Evolutionary conservation across 2,797 vertebrate species (phyloP), one percentile per base, ranked within the genome.

Genomic region (Chromis chromis): DNA sequence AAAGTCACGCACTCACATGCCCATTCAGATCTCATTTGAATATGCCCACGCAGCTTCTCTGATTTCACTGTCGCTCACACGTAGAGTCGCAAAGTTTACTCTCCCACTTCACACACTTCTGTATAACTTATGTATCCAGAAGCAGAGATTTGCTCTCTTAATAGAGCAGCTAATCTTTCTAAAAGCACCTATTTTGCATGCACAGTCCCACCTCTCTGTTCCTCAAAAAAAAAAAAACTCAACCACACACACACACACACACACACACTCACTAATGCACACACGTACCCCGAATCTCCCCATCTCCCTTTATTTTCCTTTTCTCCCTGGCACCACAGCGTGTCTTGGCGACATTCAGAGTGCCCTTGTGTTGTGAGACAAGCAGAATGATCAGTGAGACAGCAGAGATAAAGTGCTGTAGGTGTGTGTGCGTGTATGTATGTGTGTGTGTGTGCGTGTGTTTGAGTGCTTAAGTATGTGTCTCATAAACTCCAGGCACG

Each of bases 141-240:
- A 70, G 54, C 66, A 65, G 31, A 59, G 67, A 81, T 85, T 76
- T 81, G 50, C 69, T 78, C 40, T 72, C 52, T 65, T 83, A 84
- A 86, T 85, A 76, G 73, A 79, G 70, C 66, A 64, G 48, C 60
- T 86, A 67, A 85, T 89, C 72, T 81, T 67, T 83, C 31, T 76
- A 40, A 87, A 80, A 86, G 74, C 56, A 72, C n/a, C 70, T 78
- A 27, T 82, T 86, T 83, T 62, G 44, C 66, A 81, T 87, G 65
- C 63, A 58, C 50, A 56, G 25, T 55, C 57, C 28, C 55, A 56
- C 50, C 36, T 68, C 21, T 56, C 0, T 60, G 7, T 70, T 28
- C 4, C 27, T 4, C 6, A 1, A 4, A 28, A 4, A 22, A n/a
- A n/a, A n/a, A n/a, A n/a, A n/a, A n/a, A n/a, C n/a, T n/a, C 53